Evolutionary conservation across 2,888 invertebrate species (phyloP).

Genomic region (Antitype chi): DNA sequence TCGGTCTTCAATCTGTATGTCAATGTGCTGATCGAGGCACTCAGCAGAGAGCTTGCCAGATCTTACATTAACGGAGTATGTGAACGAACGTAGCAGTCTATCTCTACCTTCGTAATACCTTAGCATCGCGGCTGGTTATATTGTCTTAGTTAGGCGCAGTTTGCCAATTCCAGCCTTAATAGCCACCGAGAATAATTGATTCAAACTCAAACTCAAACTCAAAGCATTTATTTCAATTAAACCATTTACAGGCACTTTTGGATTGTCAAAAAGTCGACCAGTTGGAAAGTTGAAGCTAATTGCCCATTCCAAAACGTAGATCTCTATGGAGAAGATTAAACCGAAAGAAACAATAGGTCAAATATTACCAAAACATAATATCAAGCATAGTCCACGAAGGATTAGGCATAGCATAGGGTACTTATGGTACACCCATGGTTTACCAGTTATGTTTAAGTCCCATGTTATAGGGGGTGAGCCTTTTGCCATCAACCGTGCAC

Average conservation of each 20-base stretch:
- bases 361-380: not conserved
- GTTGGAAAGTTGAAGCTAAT: too few species aligned
- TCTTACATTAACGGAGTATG: too few species aligned
- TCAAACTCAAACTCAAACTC: too few species aligned
- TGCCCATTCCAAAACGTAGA: too few species aligned
- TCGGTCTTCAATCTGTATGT: too few species aligned
- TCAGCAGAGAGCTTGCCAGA: too few species aligned
- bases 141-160: not conserved
- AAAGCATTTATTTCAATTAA: too few species aligned
- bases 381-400: not conserved
- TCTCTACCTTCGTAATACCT: not conserved
- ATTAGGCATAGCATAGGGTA: not conserved
- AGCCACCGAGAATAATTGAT: not conserved
- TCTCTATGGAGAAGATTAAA: too few species aligned
- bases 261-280: too few species aligned
- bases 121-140: not conserved
- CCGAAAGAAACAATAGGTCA: not conserved
- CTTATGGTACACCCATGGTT: not conserved
- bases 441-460: not conserved
- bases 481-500: not conserved
- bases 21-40: too few species aligned
- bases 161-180: too few species aligned
- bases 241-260: too few species aligned
- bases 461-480: not conserved
- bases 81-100: not conserved